Percentiles rank a stretch among this genome's conserved stretches.
These are phyloP conservation scores for Drosophila longiperda DNA, from an alignment of 2,888 invertebrate species.

Conservation along the genomic window DNA sequence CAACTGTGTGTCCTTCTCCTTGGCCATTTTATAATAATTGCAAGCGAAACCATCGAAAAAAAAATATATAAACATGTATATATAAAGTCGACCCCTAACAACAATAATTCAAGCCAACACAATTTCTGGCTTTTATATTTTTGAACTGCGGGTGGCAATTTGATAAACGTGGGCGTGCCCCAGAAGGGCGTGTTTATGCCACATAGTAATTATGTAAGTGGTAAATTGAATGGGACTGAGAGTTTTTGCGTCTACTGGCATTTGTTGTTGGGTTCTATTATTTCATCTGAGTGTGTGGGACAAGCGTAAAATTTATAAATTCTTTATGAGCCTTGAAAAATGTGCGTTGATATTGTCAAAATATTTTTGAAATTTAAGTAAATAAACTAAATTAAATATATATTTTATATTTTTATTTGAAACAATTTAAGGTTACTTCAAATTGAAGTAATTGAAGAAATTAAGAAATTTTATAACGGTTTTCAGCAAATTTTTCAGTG, in stretches of 20 bases:
- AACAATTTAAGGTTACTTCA: background rate
- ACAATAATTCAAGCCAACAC: slow-evolving; percentile 61
- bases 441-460: no score
- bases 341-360: background rate
- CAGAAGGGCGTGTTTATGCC: slow-evolving; percentile 29
- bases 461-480: background rate
- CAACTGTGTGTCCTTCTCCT: slow-evolving; percentile 53
- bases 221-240: slow-evolving; percentile 41
- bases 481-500: background rate
- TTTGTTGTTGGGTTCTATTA: background rate
- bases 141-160: slow-evolving; percentile 45
- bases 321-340: background rate
- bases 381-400: background rate
- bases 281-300: background rate
- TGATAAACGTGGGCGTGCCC: slow-evolving; percentile 57
- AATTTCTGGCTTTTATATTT: slow-evolving; percentile 49
- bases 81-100: slow-evolving; percentile 59
- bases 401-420: background rate
- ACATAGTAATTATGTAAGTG: slow-evolving; percentile 61
- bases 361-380: background rate
- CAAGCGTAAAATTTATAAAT: background rate
- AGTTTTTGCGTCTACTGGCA: slow-evolving; percentile 15
- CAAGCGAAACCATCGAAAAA: slow-evolving; percentile 67
- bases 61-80: slow-evolving; percentile 11
- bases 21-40: slow-evolving; percentile 78